phyloP scores from a whole-genome alignment of 37 sponge, comb jelly and placozoan genomes.

The Oopsacas minuta region DNA sequence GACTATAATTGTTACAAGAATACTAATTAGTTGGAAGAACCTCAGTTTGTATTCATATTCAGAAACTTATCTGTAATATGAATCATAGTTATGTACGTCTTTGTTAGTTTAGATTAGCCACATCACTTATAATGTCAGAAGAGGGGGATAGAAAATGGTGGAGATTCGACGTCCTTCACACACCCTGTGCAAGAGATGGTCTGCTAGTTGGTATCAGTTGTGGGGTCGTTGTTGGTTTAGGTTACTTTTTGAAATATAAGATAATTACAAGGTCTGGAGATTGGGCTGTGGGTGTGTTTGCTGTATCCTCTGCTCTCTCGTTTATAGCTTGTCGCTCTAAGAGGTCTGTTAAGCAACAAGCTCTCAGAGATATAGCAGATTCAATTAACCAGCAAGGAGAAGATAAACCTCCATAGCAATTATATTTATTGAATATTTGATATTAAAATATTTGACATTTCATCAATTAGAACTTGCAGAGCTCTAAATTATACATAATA shows the following conservation, averaged over 20 bases:
- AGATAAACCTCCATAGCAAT: too few species aligned
- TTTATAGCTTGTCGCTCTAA: neutral
- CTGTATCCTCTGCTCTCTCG: neutral
- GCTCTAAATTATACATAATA: too few species aligned
- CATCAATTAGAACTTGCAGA: too few species aligned
- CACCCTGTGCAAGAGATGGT: slow-evolving; percentile 62
- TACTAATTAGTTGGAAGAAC: too few species aligned
- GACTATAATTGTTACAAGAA: too few species aligned
- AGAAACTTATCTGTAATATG: too few species aligned
- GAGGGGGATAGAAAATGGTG: slow-evolving; percentile 34
- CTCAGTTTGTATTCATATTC: neutral
- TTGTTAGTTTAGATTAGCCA: too few species aligned
- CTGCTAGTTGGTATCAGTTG: slow-evolving; percentile 53
- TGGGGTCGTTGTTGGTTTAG: slow-evolving; percentile 33
- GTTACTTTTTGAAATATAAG: slow-evolving; percentile 29
- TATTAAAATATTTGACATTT: too few species aligned
- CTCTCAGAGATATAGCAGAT: neutral
- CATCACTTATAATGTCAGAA: neutral
- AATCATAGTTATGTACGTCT: too few species aligned
- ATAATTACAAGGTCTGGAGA: neutral
- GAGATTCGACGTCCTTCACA: slow-evolving; percentile 44
- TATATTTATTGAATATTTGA: too few species aligned
- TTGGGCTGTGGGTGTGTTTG: neutral
- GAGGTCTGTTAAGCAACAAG: neutral
- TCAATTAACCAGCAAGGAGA: neutral